These are phyloP conservation scores for Eumerus sabulonum DNA, from an alignment of 2,888 invertebrate genomes.

Conservation along the genomic window DNA sequence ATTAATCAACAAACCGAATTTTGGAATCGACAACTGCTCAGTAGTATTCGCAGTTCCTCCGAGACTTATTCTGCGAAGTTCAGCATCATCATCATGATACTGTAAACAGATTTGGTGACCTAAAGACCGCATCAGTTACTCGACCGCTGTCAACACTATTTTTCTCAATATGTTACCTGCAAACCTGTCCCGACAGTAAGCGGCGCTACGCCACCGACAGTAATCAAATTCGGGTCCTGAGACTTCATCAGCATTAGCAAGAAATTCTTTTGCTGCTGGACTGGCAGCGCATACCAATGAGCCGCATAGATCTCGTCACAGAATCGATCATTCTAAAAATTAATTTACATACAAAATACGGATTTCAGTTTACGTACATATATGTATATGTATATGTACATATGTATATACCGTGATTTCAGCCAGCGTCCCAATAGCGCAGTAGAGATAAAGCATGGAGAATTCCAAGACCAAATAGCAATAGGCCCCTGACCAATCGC, in stretches of 20 bases:
- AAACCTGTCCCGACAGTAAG: conserved; percentile 69
- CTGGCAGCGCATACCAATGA: conserved; percentile 61
- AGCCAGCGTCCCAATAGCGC: conserved; percentile 71
- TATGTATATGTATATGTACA: not conserved
- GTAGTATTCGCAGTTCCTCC: too few relatives aligned
- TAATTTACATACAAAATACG: too few relatives aligned
- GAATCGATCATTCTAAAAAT: conserved; percentile 21
- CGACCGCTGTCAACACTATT: not conserved
- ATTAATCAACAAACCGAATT: too few relatives aligned
- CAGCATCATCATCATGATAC: conserved; percentile 23
- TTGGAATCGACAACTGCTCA: too few relatives aligned
- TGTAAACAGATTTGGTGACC: conserved; percentile 32
- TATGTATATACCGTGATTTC: conserved; percentile 67
- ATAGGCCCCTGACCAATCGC: conserved; percentile 71
- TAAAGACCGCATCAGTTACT: not conserved
- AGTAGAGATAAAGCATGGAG: conserved; percentile 70
- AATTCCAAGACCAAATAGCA: conserved; percentile 64
- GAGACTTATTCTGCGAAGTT: not conserved
- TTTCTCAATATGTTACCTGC: conserved; percentile 44
- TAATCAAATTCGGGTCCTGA: conserved; percentile 42
- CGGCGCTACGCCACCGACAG: conserved; percentile 58
- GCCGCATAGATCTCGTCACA: conserved; percentile 65
- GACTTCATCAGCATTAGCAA: conserved; percentile 66
- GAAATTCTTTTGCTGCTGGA: conserved; percentile 57
- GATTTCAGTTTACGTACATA: not conserved